Evolutionary conservation across 2,797 vertebrate genomes (phyloP).

Genomic region (Lophius americanus): DNA sequence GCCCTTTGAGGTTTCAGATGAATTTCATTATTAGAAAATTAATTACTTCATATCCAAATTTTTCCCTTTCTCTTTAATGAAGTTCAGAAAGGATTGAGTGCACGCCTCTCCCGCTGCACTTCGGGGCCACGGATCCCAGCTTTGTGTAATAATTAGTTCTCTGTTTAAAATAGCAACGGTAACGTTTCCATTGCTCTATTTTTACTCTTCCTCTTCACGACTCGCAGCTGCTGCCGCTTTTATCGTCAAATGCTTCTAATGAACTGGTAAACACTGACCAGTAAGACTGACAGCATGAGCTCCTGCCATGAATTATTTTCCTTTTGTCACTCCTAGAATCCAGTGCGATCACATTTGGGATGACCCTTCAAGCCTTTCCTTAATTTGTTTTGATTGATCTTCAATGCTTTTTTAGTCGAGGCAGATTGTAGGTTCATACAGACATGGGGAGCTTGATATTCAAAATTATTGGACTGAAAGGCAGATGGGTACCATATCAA

Average conservation of each 20-base stretch:
- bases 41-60: slow-evolving; percentile 33
- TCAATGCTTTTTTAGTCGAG: slow-evolving; percentile 63
- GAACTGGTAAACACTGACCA: slow-evolving; percentile 31
- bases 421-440: slow-evolving; percentile 28
- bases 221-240: slow-evolving; percentile 10
- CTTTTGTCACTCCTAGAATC: slow-evolving; percentile 51
- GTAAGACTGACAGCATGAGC: slow-evolving; percentile 63
- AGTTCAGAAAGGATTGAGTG: slow-evolving; percentile 6
- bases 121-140: slow-evolving; percentile 8
- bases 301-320: slow-evolving; percentile 59
- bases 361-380: slow-evolving; percentile 54
- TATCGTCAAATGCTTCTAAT: slow-evolving; percentile 21
- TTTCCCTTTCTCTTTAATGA: slow-evolving; percentile 10
- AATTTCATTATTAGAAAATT: slow-evolving; percentile 49
- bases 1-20: slow-evolving; percentile 41
- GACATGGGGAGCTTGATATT: slow-evolving; percentile 43
- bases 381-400: slow-evolving; percentile 78
- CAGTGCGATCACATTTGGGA: slow-evolving; percentile 67
- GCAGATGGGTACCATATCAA: slow-evolving; percentile 34
- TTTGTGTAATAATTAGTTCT: slow-evolving; percentile 18
- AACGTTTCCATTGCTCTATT: slow-evolving; percentile 9
- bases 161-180: slow-evolving; percentile 15
- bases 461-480: slow-evolving; percentile 39
- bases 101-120: not conserved
- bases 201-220: not conserved